phyloP scores from a whole-genome alignment of 2,888 invertebrate genomes.

The Nomada ferruginata region DNA sequence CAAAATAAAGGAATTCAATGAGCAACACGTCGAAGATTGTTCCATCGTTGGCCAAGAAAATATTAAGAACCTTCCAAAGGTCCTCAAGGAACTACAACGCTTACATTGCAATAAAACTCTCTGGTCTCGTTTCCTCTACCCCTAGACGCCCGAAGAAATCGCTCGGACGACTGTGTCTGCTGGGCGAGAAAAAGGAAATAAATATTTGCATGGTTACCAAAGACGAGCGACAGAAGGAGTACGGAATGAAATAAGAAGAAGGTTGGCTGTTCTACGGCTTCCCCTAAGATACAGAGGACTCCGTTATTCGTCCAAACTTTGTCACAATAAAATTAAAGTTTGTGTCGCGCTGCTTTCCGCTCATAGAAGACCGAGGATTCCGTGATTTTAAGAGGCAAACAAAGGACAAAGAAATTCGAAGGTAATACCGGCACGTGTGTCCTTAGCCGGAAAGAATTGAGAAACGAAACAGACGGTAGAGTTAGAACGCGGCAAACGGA shows the following conservation, averaged over 20 bases:
- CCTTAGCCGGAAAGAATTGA: slow-evolving; percentile 21
- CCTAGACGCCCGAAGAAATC: not conserved
- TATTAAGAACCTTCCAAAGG: too few relatives aligned
- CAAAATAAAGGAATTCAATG: too few relatives aligned
- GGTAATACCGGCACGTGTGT: slow-evolving; percentile 34
- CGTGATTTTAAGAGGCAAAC: slow-evolving; percentile 54
- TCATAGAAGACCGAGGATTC: slow-evolving; percentile 24
- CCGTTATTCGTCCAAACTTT: slow-evolving; percentile 66
- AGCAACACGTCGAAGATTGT: not conserved
- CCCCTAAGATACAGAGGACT: slow-evolving; percentile 32
- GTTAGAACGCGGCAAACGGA: not conserved
- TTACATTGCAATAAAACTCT: not conserved
- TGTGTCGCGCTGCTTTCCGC: slow-evolving; percentile 55
- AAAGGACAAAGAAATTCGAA: slow-evolving; percentile 55
- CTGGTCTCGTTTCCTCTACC: not conserved
- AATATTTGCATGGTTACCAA: slow-evolving; percentile 66
- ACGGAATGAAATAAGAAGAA: not conserved
- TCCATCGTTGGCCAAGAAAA: not conserved
- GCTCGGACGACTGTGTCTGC: slow-evolving; percentile 34
- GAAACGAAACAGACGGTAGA: slow-evolving; percentile 21
- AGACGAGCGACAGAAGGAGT: slow-evolving; percentile 34
- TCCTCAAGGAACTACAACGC: too few relatives aligned
- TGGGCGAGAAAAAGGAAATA: slow-evolving; percentile 53
- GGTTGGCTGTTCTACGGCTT: not conserved
- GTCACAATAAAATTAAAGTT: slow-evolving; percentile 70